Evolutionary conservation across 2,888 invertebrate species (phyloP), one percentile per base, ranked within the genome.

Genomic region (Chymomyza fuscimana): DNA sequence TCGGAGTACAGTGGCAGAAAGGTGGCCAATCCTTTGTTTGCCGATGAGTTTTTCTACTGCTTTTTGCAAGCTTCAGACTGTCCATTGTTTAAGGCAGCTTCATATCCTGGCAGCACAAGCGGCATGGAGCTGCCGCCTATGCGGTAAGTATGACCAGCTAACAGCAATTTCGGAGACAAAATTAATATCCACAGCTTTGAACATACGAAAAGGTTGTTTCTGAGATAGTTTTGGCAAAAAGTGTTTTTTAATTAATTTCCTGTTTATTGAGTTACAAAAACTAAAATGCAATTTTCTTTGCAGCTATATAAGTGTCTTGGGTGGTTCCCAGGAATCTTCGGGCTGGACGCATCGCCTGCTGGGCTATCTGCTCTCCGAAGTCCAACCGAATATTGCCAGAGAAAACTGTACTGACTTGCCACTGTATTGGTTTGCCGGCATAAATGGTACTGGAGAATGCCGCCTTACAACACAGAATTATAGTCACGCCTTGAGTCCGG

Each of bases 401-500:
- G 87, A 93, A 63, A 92, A 93, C 80, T 93, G 94, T 89, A 91
- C 91, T 67, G 77, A 79, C 46, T 74, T 91, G 63, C 93, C 92
- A 65, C 89, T 93, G 73, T 92, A 92, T 76, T 96, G 95, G 94
- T 93, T 96, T 92, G 93, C 93, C 22, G 95, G 95, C 7, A 93
- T 94, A 88, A 94, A 95, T 86, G 93, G 93, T 25, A 94, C 92
- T n/a, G 95, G 95, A 32, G 92, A 94, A 65, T 97, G 97, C 88
- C 93, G 95, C 58, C 93, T 94, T 74, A 94, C 95, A 0, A 95
- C 95, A 0, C 94, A 96, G 90, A 96, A 96, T 89, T 94, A 94
- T 77, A 95, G 95, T 54, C 92, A 93, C 75, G 97, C 97, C 1
- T 88, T 95, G 10, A 97, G 97, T 91, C 97, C 97, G n/a, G 97